Evolutionary conservation across 1,140 invertebrate genomes (phyloP), one percentile per base, ranked within the genome.

Genomic region (Aphelenchoides fujianensis): DNA sequence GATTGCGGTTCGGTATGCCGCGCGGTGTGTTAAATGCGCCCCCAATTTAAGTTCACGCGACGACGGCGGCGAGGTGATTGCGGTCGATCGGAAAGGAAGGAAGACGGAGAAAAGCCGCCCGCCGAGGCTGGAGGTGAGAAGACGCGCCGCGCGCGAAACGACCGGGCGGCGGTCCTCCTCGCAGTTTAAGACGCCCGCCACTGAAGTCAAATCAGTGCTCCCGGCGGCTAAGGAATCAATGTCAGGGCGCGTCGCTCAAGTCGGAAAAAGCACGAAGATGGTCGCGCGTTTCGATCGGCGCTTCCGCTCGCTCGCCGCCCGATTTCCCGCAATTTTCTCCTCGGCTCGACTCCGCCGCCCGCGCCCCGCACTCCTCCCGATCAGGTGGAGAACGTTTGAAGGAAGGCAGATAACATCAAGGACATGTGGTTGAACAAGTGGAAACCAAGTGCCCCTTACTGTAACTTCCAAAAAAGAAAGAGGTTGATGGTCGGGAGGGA

Each of bases 1-100:
- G 41, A 48, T 48, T 48, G 41, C 41, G 41, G 41, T 48, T 48
- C n/a, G n/a, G n/a, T n/a, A n/a, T 48, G 41, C 41, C 41, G 41
- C 23, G 41, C 12, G 12, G 41, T 48, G 12, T n/a, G 12, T 48
- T 48, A 48, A 48, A 48, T 23, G 41, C 23, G 41, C 41, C 23
- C 41, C 23, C 41, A 48, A 48, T 48, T 48, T 48, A n/a, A n/a
- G n/a, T n/a, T n/a, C n/a, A n/a, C n/a, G n/a, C n/a, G n/a, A n/a
- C n/a, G n/a, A n/a, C 23, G 41, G 12, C 23, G 12, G 12, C 41
- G 41, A 48, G 41, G 41, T 48, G 41, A 48, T 48, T 48, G 41
- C 41, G 41, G 41, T 48, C 12, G 41, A 48, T 16, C 23, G 41
- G 41, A 48, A 48, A 48, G 12, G 41, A n/a, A n/a, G n/a, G n/a